Conservation (phyloP, 2,113 vertebrate genomes). For the Muscicapa adusta region DNA sequence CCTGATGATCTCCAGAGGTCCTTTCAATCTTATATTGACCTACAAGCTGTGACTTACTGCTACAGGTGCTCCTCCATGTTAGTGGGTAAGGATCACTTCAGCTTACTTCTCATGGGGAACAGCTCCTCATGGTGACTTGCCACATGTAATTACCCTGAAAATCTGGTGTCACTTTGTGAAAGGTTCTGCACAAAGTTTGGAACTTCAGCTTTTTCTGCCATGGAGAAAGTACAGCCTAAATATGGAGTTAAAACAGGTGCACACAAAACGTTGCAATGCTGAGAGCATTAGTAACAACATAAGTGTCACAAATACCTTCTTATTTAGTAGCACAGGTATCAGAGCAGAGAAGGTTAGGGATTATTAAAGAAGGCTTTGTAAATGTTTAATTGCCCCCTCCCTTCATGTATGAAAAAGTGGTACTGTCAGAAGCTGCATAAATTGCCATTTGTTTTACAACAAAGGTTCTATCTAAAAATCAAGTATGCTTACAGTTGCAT, state of each 20-base stretch:
- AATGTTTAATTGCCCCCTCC: neutral
- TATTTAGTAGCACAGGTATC: neutral
- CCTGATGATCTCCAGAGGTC: neutral
- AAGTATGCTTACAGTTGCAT: neutral
- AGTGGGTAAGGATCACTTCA: neutral
- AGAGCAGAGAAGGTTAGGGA: neutral
- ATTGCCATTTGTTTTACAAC: neutral
- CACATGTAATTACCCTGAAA: neutral
- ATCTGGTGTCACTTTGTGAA: neutral
- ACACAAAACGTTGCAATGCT: rapidly evolving
- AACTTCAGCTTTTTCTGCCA: neutral
- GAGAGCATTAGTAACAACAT: neutral
- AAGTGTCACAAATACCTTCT: neutral
- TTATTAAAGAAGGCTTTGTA: neutral
- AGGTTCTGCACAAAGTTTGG: neutral
- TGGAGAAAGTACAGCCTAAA: neutral
- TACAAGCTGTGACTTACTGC: neutral
- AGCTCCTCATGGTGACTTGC: neutral
- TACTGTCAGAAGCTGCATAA: neutral
- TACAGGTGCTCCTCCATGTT: neutral
- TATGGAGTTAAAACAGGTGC: neutral
- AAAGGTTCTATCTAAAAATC: neutral
- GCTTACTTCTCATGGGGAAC: rapidly evolving
- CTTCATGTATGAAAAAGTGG: neutral
- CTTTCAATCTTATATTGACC: neutral